Evolutionary conservation across 2,113 vertebrate genomes (phyloP).

Genomic region (Mustela lutreola): DNA sequence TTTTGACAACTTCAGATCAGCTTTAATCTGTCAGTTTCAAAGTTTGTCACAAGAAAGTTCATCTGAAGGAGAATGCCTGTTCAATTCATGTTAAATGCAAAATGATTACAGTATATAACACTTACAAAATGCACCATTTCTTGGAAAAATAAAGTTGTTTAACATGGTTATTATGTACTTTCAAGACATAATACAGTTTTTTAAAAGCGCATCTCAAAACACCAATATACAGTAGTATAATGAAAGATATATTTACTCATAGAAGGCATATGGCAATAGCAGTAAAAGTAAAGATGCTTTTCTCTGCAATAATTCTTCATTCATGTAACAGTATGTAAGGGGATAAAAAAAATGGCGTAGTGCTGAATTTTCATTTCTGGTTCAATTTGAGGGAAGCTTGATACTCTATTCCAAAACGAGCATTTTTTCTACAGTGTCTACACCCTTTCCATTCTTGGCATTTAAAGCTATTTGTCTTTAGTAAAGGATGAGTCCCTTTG

Average conservation of each 20-base stretch:
- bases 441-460: background rate
- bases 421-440: background rate
- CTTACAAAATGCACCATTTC: constrained; percentile 82
- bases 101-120: constrained; percentile 84
- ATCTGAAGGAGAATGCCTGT: constrained; percentile 83
- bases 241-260: constrained; percentile 84
- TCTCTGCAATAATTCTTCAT: constrained; percentile 82
- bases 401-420: constrained; percentile 61
- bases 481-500: background rate
- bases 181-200: constrained; percentile 77
- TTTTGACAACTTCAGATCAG: constrained; percentile 86
- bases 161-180: constrained; percentile 85
- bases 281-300: constrained; percentile 86
- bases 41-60: constrained; percentile 88
- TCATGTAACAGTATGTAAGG: constrained; percentile 82
- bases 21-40: constrained; percentile 87
- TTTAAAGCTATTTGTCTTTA: background rate
- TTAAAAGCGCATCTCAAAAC: constrained; percentile 79
- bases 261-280: constrained; percentile 75
- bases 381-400: constrained; percentile 66
- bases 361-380: constrained; percentile 81
- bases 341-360: constrained; percentile 76
- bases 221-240: constrained; percentile 75
- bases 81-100: constrained; percentile 83
- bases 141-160: constrained; percentile 84